phyloP scores from a whole-genome alignment of 2,888 invertebrate genomes.

The Hoplodrina ambigua region DNA sequence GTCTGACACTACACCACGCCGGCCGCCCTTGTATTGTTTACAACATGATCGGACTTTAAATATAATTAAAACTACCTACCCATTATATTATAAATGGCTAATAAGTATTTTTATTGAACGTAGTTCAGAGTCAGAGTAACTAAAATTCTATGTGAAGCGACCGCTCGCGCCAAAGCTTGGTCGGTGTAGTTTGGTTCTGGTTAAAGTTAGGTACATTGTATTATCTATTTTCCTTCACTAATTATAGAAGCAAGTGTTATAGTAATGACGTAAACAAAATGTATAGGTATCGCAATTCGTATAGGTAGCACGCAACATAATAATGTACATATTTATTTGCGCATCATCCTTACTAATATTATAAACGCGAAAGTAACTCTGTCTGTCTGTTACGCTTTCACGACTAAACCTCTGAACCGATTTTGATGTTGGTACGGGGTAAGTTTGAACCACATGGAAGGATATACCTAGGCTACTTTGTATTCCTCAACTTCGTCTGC shows the following conservation, averaged over 20 bases:
- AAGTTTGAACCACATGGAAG: too few relatives aligned
- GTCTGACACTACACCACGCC: too few relatives aligned
- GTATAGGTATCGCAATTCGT: neutral
- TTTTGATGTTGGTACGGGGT: too few relatives aligned
- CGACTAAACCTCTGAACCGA: too few relatives aligned
- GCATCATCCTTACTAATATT: too few relatives aligned
- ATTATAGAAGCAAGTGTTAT: slow-evolving; percentile 33
- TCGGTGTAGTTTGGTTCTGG: neutral
- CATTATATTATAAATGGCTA: neutral
- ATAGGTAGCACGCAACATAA: neutral
- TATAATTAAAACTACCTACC: neutral
- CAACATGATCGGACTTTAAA: neutral
- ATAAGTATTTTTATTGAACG: neutral
- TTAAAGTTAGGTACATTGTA: slow-evolving; percentile 27
- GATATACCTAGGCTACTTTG: too few relatives aligned
- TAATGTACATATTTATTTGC: too few relatives aligned
- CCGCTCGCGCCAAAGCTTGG: neutral
- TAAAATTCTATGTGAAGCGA: neutral
- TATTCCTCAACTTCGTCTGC: too few relatives aligned
- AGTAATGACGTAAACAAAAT: slow-evolving; percentile 19
- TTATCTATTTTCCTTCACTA: slow-evolving; percentile 51
- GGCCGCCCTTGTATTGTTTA: neutral
- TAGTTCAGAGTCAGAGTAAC: neutral
- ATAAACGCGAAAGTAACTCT: too few relatives aligned
- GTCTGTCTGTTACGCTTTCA: too few relatives aligned